Evolutionary conservation across 1,140 invertebrate genomes (phyloP).

Genomic region (Penaeus japonicus): DNA sequence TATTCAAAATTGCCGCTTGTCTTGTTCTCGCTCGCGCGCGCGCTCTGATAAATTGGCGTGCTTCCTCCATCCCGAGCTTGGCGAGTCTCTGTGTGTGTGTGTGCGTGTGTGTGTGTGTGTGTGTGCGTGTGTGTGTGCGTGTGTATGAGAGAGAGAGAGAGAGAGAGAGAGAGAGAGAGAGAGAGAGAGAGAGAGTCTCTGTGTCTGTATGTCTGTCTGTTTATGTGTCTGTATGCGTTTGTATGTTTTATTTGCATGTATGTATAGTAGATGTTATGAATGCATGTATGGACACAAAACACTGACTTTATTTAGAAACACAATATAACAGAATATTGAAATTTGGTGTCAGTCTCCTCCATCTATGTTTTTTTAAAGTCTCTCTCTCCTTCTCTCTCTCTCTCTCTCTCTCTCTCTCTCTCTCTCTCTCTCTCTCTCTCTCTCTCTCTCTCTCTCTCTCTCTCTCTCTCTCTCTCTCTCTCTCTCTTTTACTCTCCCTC

Average conservation of each 20-base stretch:
- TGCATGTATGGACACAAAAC: no score
- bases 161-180: no score
- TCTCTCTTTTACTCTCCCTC: not conserved
- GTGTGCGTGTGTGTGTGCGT: not conserved
- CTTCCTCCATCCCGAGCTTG: not conserved
- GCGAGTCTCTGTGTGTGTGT: not conserved
- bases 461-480: not conserved
- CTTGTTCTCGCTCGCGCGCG: constrained; percentile 16
- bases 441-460: not conserved
- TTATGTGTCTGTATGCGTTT: not conserved
- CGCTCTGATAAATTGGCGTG: constrained; percentile 3
- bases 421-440: not conserved
- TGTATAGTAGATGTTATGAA: not conserved
- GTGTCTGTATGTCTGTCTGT: not conserved
- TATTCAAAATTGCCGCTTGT: constrained; percentile 35
- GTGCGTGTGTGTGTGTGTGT: not conserved
- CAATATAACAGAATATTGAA: no score
- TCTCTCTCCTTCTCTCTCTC: constrained; percentile 20
- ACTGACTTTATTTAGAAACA: no score
- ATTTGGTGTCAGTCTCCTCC: not conserved
- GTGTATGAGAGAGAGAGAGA: no score
- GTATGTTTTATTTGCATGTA: not conserved
- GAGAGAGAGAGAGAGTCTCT: no score
- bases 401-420: constrained; percentile 23
- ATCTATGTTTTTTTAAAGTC: not conserved